Evolutionary conservation across 2,113 vertebrate genomes (phyloP).

Genomic region (Pyxicephalus adspersus): DNA sequence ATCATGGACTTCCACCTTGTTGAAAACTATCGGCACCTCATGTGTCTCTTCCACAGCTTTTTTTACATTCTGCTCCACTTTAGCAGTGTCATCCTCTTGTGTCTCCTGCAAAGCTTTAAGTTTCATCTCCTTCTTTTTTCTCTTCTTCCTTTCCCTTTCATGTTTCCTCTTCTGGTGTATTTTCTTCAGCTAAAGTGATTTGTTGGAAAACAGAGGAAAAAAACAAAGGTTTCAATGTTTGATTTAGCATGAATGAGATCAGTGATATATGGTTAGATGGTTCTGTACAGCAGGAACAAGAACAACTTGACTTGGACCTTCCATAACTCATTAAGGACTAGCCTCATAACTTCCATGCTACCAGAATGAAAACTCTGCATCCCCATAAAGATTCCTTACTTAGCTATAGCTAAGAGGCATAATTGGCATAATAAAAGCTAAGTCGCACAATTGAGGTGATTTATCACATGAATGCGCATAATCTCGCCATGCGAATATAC

Average conservation of each 20-base stretch:
- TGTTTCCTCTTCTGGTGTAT: slow-evolving; percentile 82
- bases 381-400: too few species aligned
- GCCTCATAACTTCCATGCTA: not conserved
- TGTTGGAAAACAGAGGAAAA: slow-evolving; percentile 68
- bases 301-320: not conserved
- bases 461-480: too few species aligned
- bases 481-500: too few species aligned
- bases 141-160: slow-evolving; percentile 89
- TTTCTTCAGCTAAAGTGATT: slow-evolving; percentile 71
- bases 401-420: too few species aligned
- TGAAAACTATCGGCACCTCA: slow-evolving; percentile 77
- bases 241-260: too few species aligned
- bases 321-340: not conserved
- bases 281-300: too few species aligned
- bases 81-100: not conserved
- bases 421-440: too few species aligned
- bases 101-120: slow-evolving; percentile 70
- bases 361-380: too few species aligned
- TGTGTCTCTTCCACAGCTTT: slow-evolving; percentile 62
- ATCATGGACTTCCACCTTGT: slow-evolving; percentile 76
- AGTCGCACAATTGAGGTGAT: too few species aligned
- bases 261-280: too few species aligned
- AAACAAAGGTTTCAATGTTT: not conserved
- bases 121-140: slow-evolving; percentile 86
- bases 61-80: slow-evolving; percentile 29